These are phyloP conservation scores for Sarcoramphus papa DNA, from an alignment of 2,797 vertebrate species.

Conservation along the genomic window DNA sequence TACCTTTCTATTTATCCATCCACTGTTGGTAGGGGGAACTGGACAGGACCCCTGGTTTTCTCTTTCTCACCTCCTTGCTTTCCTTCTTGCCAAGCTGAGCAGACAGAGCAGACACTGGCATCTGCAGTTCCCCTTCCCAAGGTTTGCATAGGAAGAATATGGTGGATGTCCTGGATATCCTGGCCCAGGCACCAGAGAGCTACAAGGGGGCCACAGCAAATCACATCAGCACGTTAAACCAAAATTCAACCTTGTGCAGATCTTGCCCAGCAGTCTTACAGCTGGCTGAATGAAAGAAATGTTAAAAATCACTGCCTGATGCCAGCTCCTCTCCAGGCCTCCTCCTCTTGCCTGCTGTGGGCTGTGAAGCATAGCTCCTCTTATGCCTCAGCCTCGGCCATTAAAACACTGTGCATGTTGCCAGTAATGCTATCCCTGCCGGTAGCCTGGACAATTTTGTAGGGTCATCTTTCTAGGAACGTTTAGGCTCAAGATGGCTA, in stretches of 20 bases:
- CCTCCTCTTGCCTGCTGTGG: not conserved
- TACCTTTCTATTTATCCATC: not conserved
- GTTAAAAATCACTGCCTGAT: not conserved
- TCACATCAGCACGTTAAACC: not conserved
- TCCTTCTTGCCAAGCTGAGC: not conserved
- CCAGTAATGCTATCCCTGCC: not conserved
- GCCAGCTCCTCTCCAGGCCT: not conserved
- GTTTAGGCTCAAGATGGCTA: not conserved
- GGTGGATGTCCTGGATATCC: not conserved
- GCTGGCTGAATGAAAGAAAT: not conserved
- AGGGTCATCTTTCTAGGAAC: conserved; percentile 45
- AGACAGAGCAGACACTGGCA: not conserved
- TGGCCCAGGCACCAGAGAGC: not conserved
- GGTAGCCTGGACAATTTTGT: not conserved
- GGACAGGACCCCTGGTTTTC: not conserved
- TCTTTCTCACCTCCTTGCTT: not conserved
- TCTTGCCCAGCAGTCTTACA: not conserved
- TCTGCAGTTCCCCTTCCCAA: not conserved
- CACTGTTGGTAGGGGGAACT: not conserved
- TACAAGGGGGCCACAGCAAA: not conserved
- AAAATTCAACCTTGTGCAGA: not conserved
- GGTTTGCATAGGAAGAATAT: not conserved
- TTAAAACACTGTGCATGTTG: not conserved
- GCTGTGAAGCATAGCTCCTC: not conserved
- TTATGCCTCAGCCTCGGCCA: not conserved